These are phyloP conservation scores for Steatocranus sp. DNA, from an alignment of 2,797 vertebrate species.

Conservation along the genomic window DNA sequence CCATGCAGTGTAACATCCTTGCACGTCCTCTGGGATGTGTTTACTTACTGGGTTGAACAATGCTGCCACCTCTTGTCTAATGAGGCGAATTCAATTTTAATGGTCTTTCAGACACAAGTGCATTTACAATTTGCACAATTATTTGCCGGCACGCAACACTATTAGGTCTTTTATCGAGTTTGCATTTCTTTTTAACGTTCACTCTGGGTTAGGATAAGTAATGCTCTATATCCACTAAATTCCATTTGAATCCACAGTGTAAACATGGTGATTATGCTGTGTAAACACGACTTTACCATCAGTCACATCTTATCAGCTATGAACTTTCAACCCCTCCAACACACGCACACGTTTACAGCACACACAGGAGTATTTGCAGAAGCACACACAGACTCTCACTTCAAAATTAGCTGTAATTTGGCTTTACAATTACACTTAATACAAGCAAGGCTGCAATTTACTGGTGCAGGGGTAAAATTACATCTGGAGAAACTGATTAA, in stretches of 20 bases:
- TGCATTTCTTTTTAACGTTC: not conserved
- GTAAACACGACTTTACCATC: constrained; percentile 24
- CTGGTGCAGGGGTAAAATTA: constrained; percentile 12
- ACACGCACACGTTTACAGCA: not conserved
- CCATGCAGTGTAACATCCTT: not conserved
- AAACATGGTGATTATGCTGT: constrained; percentile 39
- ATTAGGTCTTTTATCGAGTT: not conserved
- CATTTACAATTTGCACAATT: not conserved
- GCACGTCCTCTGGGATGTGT: not conserved
- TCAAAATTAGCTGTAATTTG: constrained; percentile 25
- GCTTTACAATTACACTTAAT: constrained; percentile 17
- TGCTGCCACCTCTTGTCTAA: constrained; percentile 59
- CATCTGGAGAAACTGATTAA: constrained; percentile 22
- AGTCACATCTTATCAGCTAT: constrained; percentile 29
- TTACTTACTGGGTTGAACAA: constrained; percentile 24
- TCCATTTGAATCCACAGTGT: constrained; percentile 27
- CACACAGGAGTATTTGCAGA: not conserved
- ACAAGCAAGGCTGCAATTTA: constrained; percentile 30
- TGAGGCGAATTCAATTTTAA: not conserved
- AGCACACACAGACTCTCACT: constrained; percentile 55
- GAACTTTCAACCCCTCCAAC: not conserved
- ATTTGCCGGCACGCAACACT: not conserved
- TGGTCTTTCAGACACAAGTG: not conserved
- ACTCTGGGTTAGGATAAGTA: not conserved
- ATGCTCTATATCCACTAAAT: constrained; percentile 18